Evolutionary conservation across 2,797 vertebrate genomes (phyloP), one percentile per base, ranked within the genome.

Genomic region (Acanthornis magna): DNA sequence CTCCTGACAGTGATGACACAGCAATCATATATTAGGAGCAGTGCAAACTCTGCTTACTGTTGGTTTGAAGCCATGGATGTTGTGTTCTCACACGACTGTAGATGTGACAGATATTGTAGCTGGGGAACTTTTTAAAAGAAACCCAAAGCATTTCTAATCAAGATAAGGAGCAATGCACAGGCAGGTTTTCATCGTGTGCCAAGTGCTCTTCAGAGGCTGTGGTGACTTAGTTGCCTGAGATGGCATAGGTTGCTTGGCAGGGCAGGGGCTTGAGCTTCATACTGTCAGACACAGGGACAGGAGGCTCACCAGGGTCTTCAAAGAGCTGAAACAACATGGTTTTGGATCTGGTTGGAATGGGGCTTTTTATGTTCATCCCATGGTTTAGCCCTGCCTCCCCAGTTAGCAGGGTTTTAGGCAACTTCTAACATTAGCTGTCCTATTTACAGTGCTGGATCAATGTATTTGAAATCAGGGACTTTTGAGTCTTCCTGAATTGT

Each of bases 311-410:
- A 9, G 51, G 29, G 26, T 32, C 2, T 8, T 9, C 36, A 32
- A 51, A 66, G 51, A 53, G 40, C 40, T 0, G 2, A 71, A 50
- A n/a, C 43, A 5, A 5, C 4, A 0, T 15, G 12, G 22, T 36
- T 81, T 68, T 43, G 50, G 29, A 48, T 67, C 66, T 16, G 13
- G 13, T 13, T 68, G 30, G 26, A 50, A 63, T 36, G 27, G 54
- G 58, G 10, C 18, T 54, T 19, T 21, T 32, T 70, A 16, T 48
- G 40, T 15, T 79, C 17, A 7, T 65, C 15, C 47, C 11, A 6
- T 16, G 10, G 29, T 61, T 84, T 74, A 68, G n/a, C 1, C 2
- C 62, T 68, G 27, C 50, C 27, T 45, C 17, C 23, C 38, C 32
- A 30, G n/a, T n/a, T 57, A 45, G 32, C 45, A 77, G 50, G 1